Conservation (phyloP, 2,113 vertebrate species). For the Glareola pratincola region DNA sequence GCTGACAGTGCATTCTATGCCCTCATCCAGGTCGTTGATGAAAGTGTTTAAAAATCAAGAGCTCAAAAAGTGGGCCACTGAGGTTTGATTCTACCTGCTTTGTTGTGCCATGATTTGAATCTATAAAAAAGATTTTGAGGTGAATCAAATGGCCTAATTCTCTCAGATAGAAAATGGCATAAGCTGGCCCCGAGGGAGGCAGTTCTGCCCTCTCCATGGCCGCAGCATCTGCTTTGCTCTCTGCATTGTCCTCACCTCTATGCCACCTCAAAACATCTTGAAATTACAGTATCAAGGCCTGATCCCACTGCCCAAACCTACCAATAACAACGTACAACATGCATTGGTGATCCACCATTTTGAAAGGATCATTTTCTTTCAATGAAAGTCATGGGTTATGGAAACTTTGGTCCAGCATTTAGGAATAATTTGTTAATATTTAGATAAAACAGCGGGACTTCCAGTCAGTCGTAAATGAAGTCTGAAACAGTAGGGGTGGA, state of each 20-base stretch:
- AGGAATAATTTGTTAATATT: neutral
- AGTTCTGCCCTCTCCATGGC: neutral
- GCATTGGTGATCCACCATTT: neutral
- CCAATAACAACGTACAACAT: rapidly evolving
- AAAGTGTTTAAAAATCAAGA: neutral
- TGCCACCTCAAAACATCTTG: neutral
- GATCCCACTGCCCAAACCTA: neutral
- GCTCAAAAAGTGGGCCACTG: neutral
- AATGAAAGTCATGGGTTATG: neutral
- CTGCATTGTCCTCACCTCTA: neutral
- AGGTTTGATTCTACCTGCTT: neutral
- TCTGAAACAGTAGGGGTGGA: neutral
- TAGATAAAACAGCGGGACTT: neutral
- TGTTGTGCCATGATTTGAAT: neutral
- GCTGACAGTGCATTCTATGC: no score
- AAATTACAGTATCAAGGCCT: neutral
- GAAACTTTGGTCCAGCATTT: neutral
- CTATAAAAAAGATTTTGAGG: neutral
- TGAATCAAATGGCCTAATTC: neutral
- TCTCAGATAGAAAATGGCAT: neutral
- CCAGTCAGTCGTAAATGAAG: neutral
- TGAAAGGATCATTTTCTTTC: neutral
- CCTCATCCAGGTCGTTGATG: no score
- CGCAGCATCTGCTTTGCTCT: neutral
- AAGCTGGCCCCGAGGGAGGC: neutral